These are phyloP conservation scores for Tragopan temminckii DNA, from an alignment of 2,797 vertebrate genomes.

Conservation along the genomic window DNA sequence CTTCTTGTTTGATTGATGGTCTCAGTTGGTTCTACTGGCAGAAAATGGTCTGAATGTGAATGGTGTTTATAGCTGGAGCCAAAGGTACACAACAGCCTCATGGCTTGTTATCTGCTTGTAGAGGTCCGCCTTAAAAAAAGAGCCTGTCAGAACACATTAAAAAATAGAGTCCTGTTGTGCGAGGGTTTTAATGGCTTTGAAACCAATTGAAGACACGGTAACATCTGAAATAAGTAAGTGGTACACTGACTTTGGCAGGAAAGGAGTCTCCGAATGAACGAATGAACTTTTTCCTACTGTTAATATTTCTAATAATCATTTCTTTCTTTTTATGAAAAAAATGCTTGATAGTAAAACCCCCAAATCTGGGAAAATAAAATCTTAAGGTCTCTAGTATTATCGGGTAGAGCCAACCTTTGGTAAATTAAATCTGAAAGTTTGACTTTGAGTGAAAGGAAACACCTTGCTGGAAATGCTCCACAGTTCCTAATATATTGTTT, in stretches of 20 bases:
- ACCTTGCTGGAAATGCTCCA: neutral
- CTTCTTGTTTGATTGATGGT: constrained; percentile 65
- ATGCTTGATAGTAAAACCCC: neutral
- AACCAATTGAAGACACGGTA: neutral
- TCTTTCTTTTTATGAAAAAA: neutral
- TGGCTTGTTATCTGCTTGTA: constrained; percentile 39
- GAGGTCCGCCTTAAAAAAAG: constrained; percentile 5
- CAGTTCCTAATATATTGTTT: constrained; percentile 10
- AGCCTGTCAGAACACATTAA: constrained; percentile 17
- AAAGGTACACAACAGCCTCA: neutral
- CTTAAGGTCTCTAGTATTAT: neutral
- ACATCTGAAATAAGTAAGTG: neutral
- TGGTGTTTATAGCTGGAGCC: constrained; percentile 57
- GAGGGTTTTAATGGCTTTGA: neutral
- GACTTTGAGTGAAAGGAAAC: neutral
- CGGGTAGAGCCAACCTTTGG: neutral
- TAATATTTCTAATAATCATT: neutral
- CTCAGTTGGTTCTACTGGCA: constrained; percentile 43
- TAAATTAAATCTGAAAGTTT: constrained; percentile 29
- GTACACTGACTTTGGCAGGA: neutral
- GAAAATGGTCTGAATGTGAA: constrained; percentile 61
- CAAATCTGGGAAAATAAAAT: constrained; percentile 28
- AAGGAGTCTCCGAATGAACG: neutral
- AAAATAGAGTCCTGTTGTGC: neutral
- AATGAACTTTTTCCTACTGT: neutral